Conservation (phyloP, 1,140 invertebrate species). For the Pseudomyrmex cubaensis region DNA sequence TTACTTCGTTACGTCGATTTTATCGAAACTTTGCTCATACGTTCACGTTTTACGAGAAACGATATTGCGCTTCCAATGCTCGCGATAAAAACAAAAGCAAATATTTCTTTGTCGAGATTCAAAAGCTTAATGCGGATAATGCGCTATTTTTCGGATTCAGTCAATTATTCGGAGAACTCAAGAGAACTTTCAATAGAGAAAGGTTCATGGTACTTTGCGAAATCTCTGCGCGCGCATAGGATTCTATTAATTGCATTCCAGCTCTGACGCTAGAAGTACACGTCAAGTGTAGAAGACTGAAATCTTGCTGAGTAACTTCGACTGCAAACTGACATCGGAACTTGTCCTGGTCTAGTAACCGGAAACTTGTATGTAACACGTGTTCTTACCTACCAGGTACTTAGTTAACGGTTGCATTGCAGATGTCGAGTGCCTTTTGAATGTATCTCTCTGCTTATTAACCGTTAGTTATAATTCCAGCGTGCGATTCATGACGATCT, state of each 20-base stretch:
- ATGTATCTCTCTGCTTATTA: conserved; percentile 38
- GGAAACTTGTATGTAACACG: conserved; percentile 48
- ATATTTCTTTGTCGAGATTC: not conserved
- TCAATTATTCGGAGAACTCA: not conserved
- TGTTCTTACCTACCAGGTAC: conserved; percentile 47
- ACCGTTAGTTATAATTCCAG: conserved; percentile 17
- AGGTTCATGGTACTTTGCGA: not conserved
- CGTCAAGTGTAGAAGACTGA: conserved; percentile 47
- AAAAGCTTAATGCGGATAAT: not conserved
- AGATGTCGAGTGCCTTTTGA: conserved; percentile 33
- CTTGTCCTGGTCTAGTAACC: conserved; percentile 47
- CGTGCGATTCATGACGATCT: conserved; percentile 26
- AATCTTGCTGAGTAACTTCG: conserved; percentile 55
- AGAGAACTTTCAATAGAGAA: not conserved
- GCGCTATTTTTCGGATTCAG: not conserved
- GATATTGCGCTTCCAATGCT: not conserved
- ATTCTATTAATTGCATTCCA: conserved; percentile 58
- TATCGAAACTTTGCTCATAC: not conserved
- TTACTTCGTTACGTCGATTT: not conserved
- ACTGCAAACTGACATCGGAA: conserved; percentile 50
- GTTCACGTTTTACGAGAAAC: not conserved
- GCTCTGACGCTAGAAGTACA: conserved; percentile 33
- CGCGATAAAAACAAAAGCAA: not conserved
- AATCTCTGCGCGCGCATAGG: too few species aligned
- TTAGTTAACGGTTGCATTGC: conserved; percentile 60